Conservation (phyloP, 2,113 vertebrate species). For the Perca fluviatilis region DNA sequence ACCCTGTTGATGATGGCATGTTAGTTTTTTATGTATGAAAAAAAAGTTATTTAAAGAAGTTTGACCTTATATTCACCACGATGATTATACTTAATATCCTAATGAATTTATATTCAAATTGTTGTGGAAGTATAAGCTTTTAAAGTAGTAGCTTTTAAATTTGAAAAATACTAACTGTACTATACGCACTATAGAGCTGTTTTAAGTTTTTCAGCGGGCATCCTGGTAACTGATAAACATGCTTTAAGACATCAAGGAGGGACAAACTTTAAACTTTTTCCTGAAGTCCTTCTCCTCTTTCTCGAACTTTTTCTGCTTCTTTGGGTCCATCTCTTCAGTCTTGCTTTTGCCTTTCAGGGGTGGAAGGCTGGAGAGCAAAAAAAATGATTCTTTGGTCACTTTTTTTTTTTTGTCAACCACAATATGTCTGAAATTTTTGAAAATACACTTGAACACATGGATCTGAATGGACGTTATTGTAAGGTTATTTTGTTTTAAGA, state of each 20-base stretch:
- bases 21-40: background rate
- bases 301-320: constrained; percentile 90
- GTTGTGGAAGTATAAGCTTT: background rate
- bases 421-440: background rate
- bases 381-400: background rate
- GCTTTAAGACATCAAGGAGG: background rate
- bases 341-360: constrained; percentile 63
- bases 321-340: constrained; percentile 75
- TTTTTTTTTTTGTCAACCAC: background rate
- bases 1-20: background rate
- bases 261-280: constrained; percentile 93
- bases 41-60: background rate
- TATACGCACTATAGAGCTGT: background rate
- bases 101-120: background rate
- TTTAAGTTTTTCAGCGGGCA: background rate
- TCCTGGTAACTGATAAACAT: background rate
- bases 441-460: background rate
- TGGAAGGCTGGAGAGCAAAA: constrained; percentile 63
- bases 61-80: background rate
- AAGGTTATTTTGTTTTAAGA: background rate
- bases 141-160: background rate
- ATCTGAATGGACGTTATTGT: background rate
- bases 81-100: background rate
- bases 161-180: no score
- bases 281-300: constrained; percentile 95